Conservation (phyloP, 1,140 invertebrate genomes). For the Octopus sinensis region DNA sequence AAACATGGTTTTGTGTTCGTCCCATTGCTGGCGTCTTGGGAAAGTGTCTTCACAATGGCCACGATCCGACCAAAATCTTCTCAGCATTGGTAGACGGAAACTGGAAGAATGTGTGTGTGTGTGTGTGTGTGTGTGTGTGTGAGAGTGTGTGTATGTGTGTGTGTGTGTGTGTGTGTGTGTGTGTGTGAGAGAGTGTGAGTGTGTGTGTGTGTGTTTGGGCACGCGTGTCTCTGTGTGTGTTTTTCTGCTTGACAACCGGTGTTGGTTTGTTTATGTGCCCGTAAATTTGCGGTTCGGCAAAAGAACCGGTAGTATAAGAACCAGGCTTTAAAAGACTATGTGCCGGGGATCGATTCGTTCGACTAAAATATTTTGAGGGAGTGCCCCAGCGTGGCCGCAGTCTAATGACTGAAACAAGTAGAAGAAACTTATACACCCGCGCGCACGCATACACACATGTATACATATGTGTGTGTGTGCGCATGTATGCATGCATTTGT, state of each 20-base stretch:
- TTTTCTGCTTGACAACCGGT: neutral
- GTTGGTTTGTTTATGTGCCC: too few relatives aligned
- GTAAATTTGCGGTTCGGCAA: too few relatives aligned
- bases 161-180: slow-evolving; percentile 23
- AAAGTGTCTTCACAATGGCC: too few relatives aligned
- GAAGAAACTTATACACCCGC: too few relatives aligned
- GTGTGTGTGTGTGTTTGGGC: slow-evolving; percentile 17
- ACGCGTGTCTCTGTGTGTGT: neutral
- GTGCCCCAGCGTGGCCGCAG: too few relatives aligned
- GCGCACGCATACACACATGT: neutral
- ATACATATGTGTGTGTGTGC: neutral
- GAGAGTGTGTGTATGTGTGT: slow-evolving; percentile 15
- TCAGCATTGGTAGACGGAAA: slow-evolving; percentile 15
- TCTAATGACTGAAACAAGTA: neutral
- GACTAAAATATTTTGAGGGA: too few relatives aligned
- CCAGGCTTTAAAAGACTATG: too few relatives aligned
- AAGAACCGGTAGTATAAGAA: too few relatives aligned
- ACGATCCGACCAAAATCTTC: too few relatives aligned
- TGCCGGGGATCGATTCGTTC: too few relatives aligned
- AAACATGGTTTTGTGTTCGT: too few relatives aligned
- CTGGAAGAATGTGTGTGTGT: neutral
- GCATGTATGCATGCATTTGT: neutral
- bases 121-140: slow-evolving; percentile 12
- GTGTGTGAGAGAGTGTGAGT: slow-evolving; percentile 12
- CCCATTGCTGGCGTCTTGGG: too few relatives aligned